These are phyloP conservation scores for Rhegmatorhina hoffmannsi DNA, from an alignment of 2,113 vertebrate species.

Conservation along the genomic window DNA sequence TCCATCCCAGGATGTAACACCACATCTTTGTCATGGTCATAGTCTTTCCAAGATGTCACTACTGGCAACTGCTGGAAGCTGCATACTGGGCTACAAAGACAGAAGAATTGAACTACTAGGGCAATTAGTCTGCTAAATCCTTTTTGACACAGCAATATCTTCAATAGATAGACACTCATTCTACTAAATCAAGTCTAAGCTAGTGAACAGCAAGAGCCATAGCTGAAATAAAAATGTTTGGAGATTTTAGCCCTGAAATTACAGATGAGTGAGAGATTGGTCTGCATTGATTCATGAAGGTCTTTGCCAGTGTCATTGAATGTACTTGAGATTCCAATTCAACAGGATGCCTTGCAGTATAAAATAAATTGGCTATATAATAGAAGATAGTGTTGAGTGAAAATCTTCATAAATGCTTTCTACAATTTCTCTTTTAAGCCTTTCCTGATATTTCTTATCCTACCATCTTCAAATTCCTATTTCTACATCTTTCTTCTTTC, in stretches of 20 bases:
- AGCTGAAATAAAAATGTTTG: neutral
- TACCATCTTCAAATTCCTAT: neutral
- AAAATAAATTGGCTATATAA: neutral
- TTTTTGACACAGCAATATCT: neutral
- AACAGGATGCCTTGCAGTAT: neutral
- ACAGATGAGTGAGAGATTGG: neutral
- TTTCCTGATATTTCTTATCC: neutral
- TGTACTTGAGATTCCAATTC: neutral
- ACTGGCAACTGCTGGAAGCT: neutral
- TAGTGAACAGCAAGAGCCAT: neutral
- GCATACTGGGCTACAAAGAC: neutral
- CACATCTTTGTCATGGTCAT: neutral
- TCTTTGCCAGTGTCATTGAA: neutral
- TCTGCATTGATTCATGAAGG: neutral
- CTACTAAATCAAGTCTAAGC: neutral
- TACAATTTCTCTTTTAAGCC: neutral
- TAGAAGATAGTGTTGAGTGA: neutral
- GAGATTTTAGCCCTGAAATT: neutral
- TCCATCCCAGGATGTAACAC: neutral
- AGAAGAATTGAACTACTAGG: neutral
- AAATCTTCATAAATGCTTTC: neutral
- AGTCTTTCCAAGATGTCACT: neutral
- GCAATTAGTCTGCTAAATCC: neutral
- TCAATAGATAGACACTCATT: neutral
- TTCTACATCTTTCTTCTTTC: neutral